Base-by-base conservation (phyloP, 1,140 invertebrate genomes). In the Reticulitermes speratus region DNA sequence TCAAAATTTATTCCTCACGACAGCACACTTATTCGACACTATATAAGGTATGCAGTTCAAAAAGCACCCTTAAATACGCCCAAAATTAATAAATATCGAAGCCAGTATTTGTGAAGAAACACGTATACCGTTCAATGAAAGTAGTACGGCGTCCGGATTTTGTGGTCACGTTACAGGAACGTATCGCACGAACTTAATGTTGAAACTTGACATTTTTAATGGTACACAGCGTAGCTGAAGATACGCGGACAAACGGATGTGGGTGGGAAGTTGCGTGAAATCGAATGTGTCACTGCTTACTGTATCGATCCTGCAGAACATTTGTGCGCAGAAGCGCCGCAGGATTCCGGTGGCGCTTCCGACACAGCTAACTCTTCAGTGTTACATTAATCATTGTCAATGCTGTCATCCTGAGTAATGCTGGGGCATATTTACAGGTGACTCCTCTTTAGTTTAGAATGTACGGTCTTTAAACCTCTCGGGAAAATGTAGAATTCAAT, bases 311-410 rank as follows among this genome's bases (percentile, higher is more conserved):
- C 25, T 11, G 25, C 9, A 30, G 25, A 30, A 30, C n/a, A 75
- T n/a, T 75, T 30, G 65, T 75, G 65, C 65, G 65, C 65, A 75
- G 65, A 30, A 75, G 65, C 65, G 9, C 25, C 65, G n/a, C 65
- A 14, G 65, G 65, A 75, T 75, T 8, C 65, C n/a, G 65, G 16
- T 16, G 65, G 65, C n/a, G 25, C 65, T 75, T 75, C 65, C 25
- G 25, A 30, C 65, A 30, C 25, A 75, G n/a, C 65, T 16, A 30
- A 75, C n/a, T 75, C 65, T 75, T 75, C 25, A 11, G 65, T 75
- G 65, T 75, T 8, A 75, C 65, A 75, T 75, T 75, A 75, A 75
- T 75, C 65, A 75, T 30, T 75, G 65, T 75, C 65, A 75, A 23
- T 75, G 8, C n/a, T 75, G 65, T 75, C 65, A 75, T 75, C n/a